A percentile compares a stretch with the other conserved stretches of the same genome.
Conservation (phyloP, 2,797 vertebrate genomes). For the Ceryle rudis region DNA sequence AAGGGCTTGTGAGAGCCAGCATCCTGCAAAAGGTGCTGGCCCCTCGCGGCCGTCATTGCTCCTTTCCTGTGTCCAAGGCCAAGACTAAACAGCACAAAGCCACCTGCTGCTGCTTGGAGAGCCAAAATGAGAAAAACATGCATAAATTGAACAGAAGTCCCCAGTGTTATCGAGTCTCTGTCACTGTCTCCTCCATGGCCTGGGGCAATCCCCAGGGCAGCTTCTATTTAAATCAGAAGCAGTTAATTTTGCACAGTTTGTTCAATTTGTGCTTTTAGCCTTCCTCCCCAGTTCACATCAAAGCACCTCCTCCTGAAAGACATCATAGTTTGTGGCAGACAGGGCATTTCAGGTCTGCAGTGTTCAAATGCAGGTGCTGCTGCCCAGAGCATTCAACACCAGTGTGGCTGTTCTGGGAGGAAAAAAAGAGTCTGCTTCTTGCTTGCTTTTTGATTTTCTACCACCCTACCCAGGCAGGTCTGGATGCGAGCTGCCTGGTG, state of each 20-base stretch:
- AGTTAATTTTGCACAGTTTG: background rate
- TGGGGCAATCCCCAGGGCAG: background rate
- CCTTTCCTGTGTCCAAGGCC: background rate
- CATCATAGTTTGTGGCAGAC: background rate
- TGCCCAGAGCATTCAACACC: background rate
- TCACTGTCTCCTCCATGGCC: background rate
- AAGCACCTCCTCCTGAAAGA: background rate
- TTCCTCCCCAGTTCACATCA: background rate
- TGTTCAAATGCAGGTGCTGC: fast-evolving
- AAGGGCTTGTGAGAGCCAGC: background rate
- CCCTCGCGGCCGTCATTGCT: background rate
- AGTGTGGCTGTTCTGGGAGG: background rate
- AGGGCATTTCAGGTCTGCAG: background rate
- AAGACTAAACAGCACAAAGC: background rate
- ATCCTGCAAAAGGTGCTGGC: background rate
- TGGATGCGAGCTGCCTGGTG: background rate
- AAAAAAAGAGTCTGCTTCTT: background rate
- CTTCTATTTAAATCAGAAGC: background rate
- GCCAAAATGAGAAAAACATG: constrained; percentile 11
- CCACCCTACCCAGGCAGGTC: background rate
- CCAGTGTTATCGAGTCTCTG: fast-evolving
- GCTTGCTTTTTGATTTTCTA: background rate
- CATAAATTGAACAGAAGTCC: background rate
- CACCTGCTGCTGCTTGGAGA: constrained; percentile 33
- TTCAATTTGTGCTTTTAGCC: background rate